A percentile compares a stretch with the other conserved stretches of the same genome.
Evolutionary conservation across 2,113 vertebrate species (phyloP).

Genomic region (Pedetes capensis): DNA sequence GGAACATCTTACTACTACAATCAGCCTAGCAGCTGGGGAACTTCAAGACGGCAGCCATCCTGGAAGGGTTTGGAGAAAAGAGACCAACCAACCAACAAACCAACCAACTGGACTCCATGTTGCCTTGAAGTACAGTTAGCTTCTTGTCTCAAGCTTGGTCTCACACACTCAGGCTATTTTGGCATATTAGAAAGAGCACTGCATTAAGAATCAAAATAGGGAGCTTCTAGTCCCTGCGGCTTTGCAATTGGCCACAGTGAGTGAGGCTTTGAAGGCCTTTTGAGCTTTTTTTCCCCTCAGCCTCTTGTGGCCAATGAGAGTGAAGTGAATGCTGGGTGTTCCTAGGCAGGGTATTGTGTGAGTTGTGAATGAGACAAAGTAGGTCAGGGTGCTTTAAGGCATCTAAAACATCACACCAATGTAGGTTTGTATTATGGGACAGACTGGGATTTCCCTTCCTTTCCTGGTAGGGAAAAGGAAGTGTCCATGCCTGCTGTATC

Average conservation of each 20-base stretch:
- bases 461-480: not conserved
- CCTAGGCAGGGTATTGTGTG: conserved; percentile 4
- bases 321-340: not conserved
- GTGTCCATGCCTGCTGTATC: not conserved
- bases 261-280: not conserved
- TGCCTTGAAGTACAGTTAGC: not conserved
- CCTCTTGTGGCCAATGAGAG: not conserved
- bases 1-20: not conserved
- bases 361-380: conserved; percentile 25
- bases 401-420: not conserved
- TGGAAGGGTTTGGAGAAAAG: not conserved
- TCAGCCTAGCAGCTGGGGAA: not conserved
- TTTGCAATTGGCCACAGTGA: not conserved
- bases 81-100: not conserved
- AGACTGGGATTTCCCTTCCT: conserved; percentile 40
- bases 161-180: not conserved
- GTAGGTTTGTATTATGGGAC: not conserved
- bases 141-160: not conserved
- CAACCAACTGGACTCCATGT: not conserved
- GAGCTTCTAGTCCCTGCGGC: not conserved
- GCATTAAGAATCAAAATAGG: not conserved
- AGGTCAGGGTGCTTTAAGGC: conserved; percentile 45
- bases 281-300: not conserved
- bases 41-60: not conserved
- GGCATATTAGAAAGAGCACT: not conserved